phyloP scores from a whole-genome alignment of 1,140 invertebrate genomes.

The Sarcophaga peregrina region DNA sequence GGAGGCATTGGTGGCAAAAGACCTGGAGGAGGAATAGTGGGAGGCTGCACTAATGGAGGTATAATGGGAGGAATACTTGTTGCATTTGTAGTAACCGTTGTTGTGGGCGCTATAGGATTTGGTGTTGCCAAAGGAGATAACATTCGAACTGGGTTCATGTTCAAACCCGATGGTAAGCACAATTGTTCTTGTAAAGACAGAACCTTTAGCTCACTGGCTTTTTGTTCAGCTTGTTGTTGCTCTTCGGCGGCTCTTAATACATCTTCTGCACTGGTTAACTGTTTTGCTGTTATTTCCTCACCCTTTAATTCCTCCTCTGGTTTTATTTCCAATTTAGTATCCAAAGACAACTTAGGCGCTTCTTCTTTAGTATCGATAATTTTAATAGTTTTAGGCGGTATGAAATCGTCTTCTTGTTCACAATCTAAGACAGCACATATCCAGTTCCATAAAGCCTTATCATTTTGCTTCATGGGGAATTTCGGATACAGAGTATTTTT shows the following conservation, averaged over 20 bases:
- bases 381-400: conserved; percentile 63
- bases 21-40: conserved; percentile 23
- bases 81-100: conserved; percentile 44
- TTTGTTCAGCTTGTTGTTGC: conserved; percentile 57
- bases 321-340: conserved; percentile 19
- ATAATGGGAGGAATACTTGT: conserved; percentile 24
- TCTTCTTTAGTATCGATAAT: conserved; percentile 60
- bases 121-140: conserved; percentile 60
- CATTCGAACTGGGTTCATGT: conserved; percentile 66
- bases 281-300: conserved; percentile 42
- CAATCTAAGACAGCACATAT: conserved; percentile 62
- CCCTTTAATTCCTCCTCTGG: conserved; percentile 42
- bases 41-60: conserved; percentile 18
- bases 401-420: conserved; percentile 63
- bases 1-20: conserved; percentile 45
- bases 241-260: conserved; percentile 54
- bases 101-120: conserved; percentile 51
- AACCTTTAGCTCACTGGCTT: conserved; percentile 61
- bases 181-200: conserved; percentile 64
- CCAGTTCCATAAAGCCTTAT: conserved; percentile 74
- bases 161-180: conserved; percentile 63
- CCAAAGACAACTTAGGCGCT: neutral
- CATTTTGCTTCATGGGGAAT: conserved; percentile 75
- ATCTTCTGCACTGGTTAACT: conserved; percentile 48
- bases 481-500: conserved; percentile 76